A percentile compares a stretch with the other conserved stretches of the same genome.
Conservation (phyloP, 2,113 vertebrate species). For the Limanda limanda region DNA sequence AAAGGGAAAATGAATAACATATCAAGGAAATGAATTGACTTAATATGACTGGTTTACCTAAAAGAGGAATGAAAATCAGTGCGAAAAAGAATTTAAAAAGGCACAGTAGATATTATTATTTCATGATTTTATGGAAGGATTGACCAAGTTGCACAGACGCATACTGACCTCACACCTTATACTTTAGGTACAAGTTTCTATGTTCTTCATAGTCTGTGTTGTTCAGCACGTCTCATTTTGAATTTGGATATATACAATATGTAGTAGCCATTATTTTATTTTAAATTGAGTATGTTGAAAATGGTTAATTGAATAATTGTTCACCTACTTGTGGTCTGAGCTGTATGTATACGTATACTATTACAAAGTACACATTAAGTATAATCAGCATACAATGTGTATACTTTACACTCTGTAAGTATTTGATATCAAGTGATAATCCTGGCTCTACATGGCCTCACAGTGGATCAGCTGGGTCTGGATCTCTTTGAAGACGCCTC, state of each 20-base stretch:
- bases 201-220: no score
- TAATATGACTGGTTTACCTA: slow-evolving; percentile 46
- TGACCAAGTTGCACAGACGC: slow-evolving; percentile 23
- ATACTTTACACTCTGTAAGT: neutral
- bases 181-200: no score
- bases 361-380: neutral
- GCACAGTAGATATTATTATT: slow-evolving; percentile 8
- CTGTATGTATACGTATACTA: no score
- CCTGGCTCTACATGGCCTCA: slow-evolving; percentile 39
- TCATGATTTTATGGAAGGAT: slow-evolving; percentile 10
- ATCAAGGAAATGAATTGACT: slow-evolving; percentile 59
- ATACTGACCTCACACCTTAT: slow-evolving; percentile 7
- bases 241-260: no score
- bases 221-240: no score
- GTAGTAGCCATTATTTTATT: no score
- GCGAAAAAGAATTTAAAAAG: slow-evolving; percentile 15
- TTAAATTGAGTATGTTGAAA: no score
- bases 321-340: no score
- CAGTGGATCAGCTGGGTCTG: slow-evolving; percentile 42
- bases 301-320: no score
- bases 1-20: slow-evolving; percentile 36
- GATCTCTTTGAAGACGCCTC: slow-evolving; percentile 69
- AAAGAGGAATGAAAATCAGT: slow-evolving; percentile 37
- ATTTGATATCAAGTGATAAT: slow-evolving; percentile 7
- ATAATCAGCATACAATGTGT: slow-evolving; percentile 9